Evolutionary conservation across 2,797 vertebrate genomes (phyloP), one percentile per base, ranked within the genome.

Genomic region (Sebastolobus altivelis): DNA sequence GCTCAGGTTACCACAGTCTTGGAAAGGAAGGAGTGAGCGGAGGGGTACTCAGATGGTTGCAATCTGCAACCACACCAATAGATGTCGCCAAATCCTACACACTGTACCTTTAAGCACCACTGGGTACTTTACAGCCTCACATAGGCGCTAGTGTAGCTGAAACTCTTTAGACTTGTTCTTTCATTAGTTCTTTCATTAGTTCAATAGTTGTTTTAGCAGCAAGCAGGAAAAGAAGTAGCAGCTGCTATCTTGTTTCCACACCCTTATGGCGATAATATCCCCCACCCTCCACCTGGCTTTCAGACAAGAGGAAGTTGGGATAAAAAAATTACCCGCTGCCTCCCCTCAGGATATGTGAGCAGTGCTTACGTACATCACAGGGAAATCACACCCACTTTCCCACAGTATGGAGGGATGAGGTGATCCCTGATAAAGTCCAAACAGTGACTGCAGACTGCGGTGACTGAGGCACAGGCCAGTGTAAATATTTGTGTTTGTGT

Each of bases 401-500:
- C 71, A 52, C 33, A 62, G n/a, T 13, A 62, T 18, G 14, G 62
- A 54, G 14, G 18, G 75, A 75, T 72, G 66, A 62, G 29, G 60
- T 49, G 63, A 74, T 75, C 18, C 18, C 59, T 46, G 38, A 71
- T 81, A 14, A 67, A 77, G 55, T 67, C 25, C 49, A 52, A 73
- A 37, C 46, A 40, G 38, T 22, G 16, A 37, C 33, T 77, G 62
- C 58, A 65, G 69, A 77, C 43, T 46, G 43, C 43, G 60, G 60
- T 70, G 49, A 66, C 49, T 38, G 18, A 43, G 54, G 58, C 72
- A 29, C n/a, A 20, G 65, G 61, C 70, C 68, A 54, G 68, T 43
- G 40, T 75, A 35, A 75, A 74, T 77, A 49, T 81, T 72, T 82
- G 79, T 85, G 72, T 87, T 82, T 88, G 78, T 82, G 29, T 65